A percentile compares a stretch with the other conserved stretches of the same genome.
Evolutionary conservation across 1,140 invertebrate genomes (phyloP).

Genomic region (Cephus cinctus): DNA sequence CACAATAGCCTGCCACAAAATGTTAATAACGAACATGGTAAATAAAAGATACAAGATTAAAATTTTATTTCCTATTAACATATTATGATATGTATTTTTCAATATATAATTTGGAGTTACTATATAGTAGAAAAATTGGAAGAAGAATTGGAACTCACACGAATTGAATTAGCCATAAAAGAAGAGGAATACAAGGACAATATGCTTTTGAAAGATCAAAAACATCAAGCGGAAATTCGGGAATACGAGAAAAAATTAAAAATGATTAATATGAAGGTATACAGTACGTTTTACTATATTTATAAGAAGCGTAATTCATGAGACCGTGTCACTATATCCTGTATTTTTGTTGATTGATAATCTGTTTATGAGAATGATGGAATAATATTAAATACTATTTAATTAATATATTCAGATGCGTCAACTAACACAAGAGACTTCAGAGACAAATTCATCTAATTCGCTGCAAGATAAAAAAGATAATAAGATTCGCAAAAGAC

Average conservation of each 20-base stretch:
- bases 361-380: not conserved
- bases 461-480: too few relatives aligned
- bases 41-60: not conserved
- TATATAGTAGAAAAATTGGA: conserved; percentile 22
- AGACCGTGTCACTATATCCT: not conserved
- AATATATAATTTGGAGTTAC: not conserved
- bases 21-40: not conserved
- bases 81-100: not conserved
- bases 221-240: conserved; percentile 15
- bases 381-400: not conserved
- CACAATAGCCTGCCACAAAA: too few relatives aligned
- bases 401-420: not conserved
- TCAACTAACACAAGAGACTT: not conserved
- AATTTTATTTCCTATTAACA: not conserved
- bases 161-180: conserved; percentile 7
- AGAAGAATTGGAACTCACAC: conserved; percentile 18
- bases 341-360: not conserved
- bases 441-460: too few relatives aligned
- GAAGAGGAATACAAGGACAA: conserved; percentile 17
- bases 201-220: conserved; percentile 8
- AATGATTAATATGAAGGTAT: too few relatives aligned
- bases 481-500: too few relatives aligned
- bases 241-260: not conserved
- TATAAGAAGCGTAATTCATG: too few relatives aligned
- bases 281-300: too few relatives aligned